Percentiles rank a stretch among this genome's conserved stretches.
Evolutionary conservation across 2,113 vertebrate species (phyloP).

Genomic region (Toxotes jaculatrix): DNA sequence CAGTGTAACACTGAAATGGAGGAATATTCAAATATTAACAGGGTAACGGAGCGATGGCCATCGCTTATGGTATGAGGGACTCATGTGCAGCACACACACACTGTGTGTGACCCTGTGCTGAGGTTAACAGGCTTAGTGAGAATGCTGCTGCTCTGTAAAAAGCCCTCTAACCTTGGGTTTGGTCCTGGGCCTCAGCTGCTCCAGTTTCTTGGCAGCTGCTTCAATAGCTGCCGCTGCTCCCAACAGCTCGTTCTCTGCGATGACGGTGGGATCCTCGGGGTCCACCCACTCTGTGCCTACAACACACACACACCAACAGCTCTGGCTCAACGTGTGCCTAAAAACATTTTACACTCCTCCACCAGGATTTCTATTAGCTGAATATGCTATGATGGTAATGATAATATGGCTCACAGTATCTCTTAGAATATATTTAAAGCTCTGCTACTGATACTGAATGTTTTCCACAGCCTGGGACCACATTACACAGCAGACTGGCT

Average conservation of each 20-base stretch:
- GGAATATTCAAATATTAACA: conserved; percentile 11
- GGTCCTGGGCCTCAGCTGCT: conserved; percentile 96
- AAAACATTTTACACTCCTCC: not conserved
- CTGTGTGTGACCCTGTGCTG: conserved; percentile 12
- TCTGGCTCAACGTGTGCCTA: not conserved
- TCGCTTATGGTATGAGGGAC: conserved; percentile 12
- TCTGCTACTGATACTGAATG: not conserved
- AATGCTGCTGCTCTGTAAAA: conserved; percentile 60
- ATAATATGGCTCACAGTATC: not conserved
- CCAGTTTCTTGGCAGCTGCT: conserved; percentile 98
- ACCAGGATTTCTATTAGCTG: not conserved
- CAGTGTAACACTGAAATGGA: conserved; percentile 2
- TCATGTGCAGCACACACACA: conserved; percentile 5
- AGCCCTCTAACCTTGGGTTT: conserved; percentile 91
- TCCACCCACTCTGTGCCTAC: conserved; percentile 92
- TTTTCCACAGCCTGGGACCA: too few species aligned
- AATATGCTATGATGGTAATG: not conserved
- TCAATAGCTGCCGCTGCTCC: conserved; percentile 97
- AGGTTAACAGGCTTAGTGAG: conserved; percentile 51
- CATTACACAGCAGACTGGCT: too few species aligned
- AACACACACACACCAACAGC: conserved; percentile 44
- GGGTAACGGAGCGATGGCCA: not conserved
- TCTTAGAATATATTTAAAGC: not conserved
- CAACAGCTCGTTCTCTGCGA: conserved; percentile 95
- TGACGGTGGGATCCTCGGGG: conserved; percentile 96